Evolutionary conservation across 2,113 vertebrate species (phyloP).

Genomic region (Protobothrops mucrosquamatus): DNA sequence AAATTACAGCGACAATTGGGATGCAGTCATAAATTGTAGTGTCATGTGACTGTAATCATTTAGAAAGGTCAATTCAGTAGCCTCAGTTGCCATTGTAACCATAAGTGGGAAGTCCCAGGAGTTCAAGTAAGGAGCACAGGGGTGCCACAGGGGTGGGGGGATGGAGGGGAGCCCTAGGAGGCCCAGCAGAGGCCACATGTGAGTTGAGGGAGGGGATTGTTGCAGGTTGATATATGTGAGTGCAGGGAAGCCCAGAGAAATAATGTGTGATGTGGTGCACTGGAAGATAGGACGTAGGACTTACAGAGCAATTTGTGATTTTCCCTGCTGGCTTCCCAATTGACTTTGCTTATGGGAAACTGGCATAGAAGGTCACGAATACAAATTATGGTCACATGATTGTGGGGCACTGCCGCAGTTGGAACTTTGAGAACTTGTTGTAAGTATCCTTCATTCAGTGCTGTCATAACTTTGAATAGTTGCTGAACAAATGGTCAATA

Average conservation of each 20-base stretch:
- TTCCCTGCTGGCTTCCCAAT: neutral
- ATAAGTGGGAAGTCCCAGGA: neutral
- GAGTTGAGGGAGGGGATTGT: neutral
- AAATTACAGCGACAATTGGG: neutral
- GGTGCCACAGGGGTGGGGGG: too few species aligned
- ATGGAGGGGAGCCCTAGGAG: too few species aligned
- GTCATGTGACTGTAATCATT: neutral
- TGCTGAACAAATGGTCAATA: neutral
- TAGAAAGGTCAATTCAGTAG: neutral
- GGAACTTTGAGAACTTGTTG: neutral
- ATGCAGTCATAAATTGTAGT: neutral
- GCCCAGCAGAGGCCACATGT: neutral
- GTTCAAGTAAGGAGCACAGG: neutral
- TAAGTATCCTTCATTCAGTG: neutral
- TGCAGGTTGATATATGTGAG: neutral
- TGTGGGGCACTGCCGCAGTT: neutral
- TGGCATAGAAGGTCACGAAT: neutral
- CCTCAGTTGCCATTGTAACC: neutral
- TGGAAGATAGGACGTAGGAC: neutral
- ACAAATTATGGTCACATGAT: neutral
- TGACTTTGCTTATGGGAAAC: neutral
- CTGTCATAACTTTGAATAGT: neutral
- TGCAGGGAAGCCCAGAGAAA: neutral
- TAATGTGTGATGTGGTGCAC: neutral
- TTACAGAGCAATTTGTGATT: neutral